Evolutionary conservation across 2,113 vertebrate genomes (phyloP), one percentile per base, ranked within the genome.

Genomic region (Heliornis fulica): DNA sequence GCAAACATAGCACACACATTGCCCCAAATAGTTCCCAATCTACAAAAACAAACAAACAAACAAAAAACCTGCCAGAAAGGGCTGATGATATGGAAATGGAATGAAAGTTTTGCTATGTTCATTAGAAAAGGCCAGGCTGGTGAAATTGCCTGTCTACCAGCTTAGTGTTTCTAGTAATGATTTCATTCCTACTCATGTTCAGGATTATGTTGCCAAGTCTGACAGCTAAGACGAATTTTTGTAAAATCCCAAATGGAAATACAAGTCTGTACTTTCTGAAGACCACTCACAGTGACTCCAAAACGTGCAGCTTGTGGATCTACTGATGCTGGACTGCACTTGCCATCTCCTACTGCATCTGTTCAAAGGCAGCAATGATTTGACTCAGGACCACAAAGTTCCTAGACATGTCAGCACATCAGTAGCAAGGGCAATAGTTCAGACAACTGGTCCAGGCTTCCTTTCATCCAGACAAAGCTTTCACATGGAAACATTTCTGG

Each of bases 21-120:
- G n/a, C 12, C 61, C 36, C 64, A 65, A 1, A 86, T 22, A 69
- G 36, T 29, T 91, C 50, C 20, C 25, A 32, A 9, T 57, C 56
- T 75, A 54, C 43, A 90, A 92, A 85, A 32, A 51, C 75, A 96
- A 87, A 61, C 66, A 80, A 87, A 81, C 12, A 48, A 65, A n/a
- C n/a, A n/a, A n/a, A n/a, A 72, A 84, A 88, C 3, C 34, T 84
- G 18, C 11, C 38, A 90, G 66, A 70, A 87, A 82, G 0, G 11
- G 51, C 26, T 61, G 41, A 15, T 57, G 61, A 64, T 64, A 83
- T 38, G 36, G 32, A 31, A 83, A 51, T 43, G 20, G 31, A 54
- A 34, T 65, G 1, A 45, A 79, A 68, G 8, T 68, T 83, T 93
- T 93, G 16, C 57, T 43, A 48, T 60, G 89, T 22, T 70, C 19